Evolutionary conservation across 2,888 invertebrate species (phyloP).

Genomic region (Thumatha senex): DNA sequence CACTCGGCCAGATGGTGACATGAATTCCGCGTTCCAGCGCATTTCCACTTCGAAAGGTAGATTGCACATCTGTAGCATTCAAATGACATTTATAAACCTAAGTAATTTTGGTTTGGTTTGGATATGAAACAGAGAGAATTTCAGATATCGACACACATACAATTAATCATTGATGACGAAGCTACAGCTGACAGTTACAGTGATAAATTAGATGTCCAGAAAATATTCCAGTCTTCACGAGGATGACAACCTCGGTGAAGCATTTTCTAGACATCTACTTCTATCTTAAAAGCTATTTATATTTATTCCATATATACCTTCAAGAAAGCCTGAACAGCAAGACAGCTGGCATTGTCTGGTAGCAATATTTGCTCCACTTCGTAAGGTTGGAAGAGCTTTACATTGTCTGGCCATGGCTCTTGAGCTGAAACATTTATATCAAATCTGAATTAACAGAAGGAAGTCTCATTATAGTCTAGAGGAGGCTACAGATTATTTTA

Average conservation of each 20-base stretch:
- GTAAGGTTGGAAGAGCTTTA: slow-evolving; percentile 93
- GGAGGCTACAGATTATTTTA: no score
- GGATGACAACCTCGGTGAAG: no score
- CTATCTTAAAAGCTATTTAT: no score
- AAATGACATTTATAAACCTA: neutral
- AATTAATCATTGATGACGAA: no score
- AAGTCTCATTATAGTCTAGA: neutral
- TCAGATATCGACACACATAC: neutral
- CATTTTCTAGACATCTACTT: no score
- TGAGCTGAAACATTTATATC: slow-evolving; percentile 80
- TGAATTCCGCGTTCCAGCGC: slow-evolving; percentile 96
- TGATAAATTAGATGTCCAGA: no score
- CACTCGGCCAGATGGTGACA: slow-evolving; percentile 97
- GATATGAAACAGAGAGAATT: no score
- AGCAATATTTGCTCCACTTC: slow-evolving; percentile 97
- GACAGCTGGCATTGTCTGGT: slow-evolving; percentile 96
- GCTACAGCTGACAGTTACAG: no score
- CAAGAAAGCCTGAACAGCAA: slow-evolving; percentile 96
- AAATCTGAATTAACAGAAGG: neutral
- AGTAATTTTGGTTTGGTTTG: no score
- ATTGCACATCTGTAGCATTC: slow-evolving; percentile 88
- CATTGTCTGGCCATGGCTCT: slow-evolving; percentile 96
- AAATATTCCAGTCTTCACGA: no score
- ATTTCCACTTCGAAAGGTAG: slow-evolving; percentile 92
- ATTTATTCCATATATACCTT: slow-evolving; percentile 68